Conservation (phyloP, 2,888 invertebrate genomes). For the Galerucella calmariensis region DNA sequence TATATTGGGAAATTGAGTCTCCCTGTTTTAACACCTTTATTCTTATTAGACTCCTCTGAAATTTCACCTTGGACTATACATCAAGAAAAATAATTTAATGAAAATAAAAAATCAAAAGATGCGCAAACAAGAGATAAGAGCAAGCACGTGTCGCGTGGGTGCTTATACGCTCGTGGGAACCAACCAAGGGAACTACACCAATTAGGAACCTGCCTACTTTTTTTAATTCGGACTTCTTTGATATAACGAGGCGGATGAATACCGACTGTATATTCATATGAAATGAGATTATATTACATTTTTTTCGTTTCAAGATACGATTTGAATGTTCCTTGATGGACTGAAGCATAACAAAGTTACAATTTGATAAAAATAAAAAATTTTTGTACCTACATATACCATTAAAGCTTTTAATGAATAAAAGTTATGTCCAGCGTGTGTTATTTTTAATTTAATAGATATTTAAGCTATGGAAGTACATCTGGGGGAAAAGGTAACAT, state of each 20-base stretch:
- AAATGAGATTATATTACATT: conserved; percentile 32
- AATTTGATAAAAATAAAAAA: too few species aligned
- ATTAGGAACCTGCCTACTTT: conserved; percentile 50
- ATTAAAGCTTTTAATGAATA: too few species aligned
- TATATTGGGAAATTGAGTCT: too few species aligned
- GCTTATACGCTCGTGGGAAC: conserved; percentile 54
- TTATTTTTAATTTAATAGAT: too few species aligned
- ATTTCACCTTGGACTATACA: conserved; percentile 1
- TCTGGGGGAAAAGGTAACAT: too few species aligned
- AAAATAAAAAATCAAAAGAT: conserved; percentile 36
- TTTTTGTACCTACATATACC: too few species aligned
- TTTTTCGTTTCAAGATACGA: conserved; percentile 15
- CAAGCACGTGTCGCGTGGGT: conserved; percentile 57
- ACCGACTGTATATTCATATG: conserved; percentile 18
- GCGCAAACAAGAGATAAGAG: conserved; percentile 47
- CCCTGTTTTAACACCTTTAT: too few species aligned
- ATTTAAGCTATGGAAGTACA: too few species aligned
- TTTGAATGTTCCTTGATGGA: conserved; percentile 2
- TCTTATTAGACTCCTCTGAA: too few species aligned
- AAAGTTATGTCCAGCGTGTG: too few species aligned
- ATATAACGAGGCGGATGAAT: conserved; percentile 40
- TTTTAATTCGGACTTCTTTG: conserved; percentile 39
- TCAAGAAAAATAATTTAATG: not conserved
- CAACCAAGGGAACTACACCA: conserved; percentile 54
- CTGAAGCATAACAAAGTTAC: not conserved